phyloP scores from a whole-genome alignment of 2,113 vertebrate genomes.

The Cephalopterus ornatus region DNA sequence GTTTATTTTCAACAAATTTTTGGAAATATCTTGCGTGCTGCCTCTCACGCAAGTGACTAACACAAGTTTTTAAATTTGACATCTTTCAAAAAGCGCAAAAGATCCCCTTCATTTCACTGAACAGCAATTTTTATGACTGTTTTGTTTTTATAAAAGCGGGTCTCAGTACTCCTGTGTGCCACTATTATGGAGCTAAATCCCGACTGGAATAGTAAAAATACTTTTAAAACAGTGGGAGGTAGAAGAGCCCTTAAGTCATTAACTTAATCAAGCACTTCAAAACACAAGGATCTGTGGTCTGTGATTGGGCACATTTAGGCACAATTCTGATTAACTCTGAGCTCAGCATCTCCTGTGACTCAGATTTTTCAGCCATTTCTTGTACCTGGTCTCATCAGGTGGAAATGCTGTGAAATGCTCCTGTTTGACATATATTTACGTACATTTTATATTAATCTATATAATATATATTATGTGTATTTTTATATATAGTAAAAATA shows the following conservation, averaged over 20 bases:
- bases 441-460: not conserved
- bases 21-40: not conserved
- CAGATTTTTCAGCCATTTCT: not conserved
- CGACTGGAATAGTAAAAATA: slow-evolving; percentile 38
- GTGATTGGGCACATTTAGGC: not conserved
- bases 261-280: not conserved
- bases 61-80: not conserved
- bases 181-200: not conserved
- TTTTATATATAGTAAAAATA: no score
- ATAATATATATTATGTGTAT: not conserved
- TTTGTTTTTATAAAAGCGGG: not conserved
- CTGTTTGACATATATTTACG: not conserved
- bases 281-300: not conserved
- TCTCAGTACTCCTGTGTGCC: not conserved
- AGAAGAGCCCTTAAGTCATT: not conserved
- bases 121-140: not conserved
- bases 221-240: not conserved
- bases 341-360: not conserved
- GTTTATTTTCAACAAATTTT: not conserved
- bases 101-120: not conserved
- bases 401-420: no score
- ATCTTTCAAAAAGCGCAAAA: not conserved
- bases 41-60: not conserved
- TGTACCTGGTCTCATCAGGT: not conserved
- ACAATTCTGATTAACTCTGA: not conserved